Percentiles rank a stretch among this genome's conserved stretches.
These are phyloP conservation scores for Gobionotothen gibberifrons DNA, from an alignment of 2,797 vertebrate species.

Conservation along the genomic window DNA sequence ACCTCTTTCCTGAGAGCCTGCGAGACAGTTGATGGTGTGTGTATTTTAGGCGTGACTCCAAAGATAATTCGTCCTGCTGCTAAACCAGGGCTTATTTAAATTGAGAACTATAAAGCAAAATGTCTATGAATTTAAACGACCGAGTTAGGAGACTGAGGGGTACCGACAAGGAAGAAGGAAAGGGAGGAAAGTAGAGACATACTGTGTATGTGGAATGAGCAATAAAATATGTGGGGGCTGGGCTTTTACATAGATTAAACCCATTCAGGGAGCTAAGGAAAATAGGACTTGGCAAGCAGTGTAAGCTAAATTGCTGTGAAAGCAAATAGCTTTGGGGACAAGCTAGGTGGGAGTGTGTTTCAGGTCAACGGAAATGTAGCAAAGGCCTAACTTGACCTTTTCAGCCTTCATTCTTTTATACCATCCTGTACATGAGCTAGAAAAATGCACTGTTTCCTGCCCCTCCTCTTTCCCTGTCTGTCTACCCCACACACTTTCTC, in stretches of 20 bases:
- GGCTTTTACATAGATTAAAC: constrained; percentile 33
- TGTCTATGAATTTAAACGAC: constrained; percentile 53
- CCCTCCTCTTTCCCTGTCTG: constrained; percentile 33
- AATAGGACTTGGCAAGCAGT: constrained; percentile 21
- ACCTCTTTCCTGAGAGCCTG: constrained; percentile 72
- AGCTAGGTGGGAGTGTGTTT: constrained; percentile 50
- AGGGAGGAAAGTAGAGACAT: constrained; percentile 15
- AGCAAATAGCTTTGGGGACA: constrained; percentile 36
- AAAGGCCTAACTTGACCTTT: constrained; percentile 49
- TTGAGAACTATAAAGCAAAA: constrained; percentile 63
- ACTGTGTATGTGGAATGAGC: constrained; percentile 16
- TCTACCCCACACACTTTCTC: constrained; percentile 38
- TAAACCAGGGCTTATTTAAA: constrained; percentile 70
- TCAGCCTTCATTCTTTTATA: constrained; percentile 23
- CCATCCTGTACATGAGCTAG: constrained; percentile 41
- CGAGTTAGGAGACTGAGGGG: constrained; percentile 26
- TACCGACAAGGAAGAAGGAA: constrained; percentile 32
- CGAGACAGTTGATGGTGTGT: constrained; percentile 75
- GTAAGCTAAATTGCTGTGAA: constrained; percentile 38
- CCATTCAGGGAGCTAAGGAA: constrained; percentile 25
- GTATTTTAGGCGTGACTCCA: constrained; percentile 79
- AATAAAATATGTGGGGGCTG: constrained; percentile 29
- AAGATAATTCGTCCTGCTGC: constrained; percentile 74
- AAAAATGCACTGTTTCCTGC: constrained; percentile 47
- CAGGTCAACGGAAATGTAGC: constrained; percentile 47